These are phyloP conservation scores for Lordiphosa collinella DNA, from an alignment of 1,140 invertebrate genomes.

Conservation along the genomic window DNA sequence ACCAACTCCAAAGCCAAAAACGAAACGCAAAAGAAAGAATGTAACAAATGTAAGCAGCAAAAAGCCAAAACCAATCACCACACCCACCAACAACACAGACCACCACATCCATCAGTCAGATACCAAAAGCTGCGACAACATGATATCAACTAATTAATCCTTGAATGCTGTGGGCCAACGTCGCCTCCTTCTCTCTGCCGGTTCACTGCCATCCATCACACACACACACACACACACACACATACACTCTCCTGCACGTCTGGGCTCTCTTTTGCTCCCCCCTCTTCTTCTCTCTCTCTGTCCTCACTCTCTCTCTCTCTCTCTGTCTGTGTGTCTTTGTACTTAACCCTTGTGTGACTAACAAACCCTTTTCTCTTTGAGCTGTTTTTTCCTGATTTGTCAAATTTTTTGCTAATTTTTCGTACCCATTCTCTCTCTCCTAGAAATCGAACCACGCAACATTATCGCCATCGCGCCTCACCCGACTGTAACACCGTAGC, in stretches of 20 bases:
- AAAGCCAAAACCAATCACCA: slow-evolving; percentile 9
- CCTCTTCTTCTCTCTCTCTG: slow-evolving; percentile 8
- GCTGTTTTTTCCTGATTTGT: background rate
- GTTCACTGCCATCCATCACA: slow-evolving; percentile 32
- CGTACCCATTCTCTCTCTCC: background rate
- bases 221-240: background rate
- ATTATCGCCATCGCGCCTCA: slow-evolving; percentile 91
- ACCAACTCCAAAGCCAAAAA: slow-evolving; percentile 12
- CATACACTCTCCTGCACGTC: slow-evolving; percentile 24
- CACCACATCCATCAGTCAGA: slow-evolving; percentile 28
- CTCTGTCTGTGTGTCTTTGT: slow-evolving; percentile 14
- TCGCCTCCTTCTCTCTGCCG: slow-evolving; percentile 49
- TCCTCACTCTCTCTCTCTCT: slow-evolving; percentile 20
- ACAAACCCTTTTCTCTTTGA: slow-evolving; percentile 13
- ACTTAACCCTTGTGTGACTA: slow-evolving; percentile 26
- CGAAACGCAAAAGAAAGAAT: slow-evolving; percentile 1
- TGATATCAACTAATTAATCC: slow-evolving; percentile 7
- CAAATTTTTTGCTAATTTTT: slow-evolving; percentile 2
- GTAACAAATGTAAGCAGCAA: slow-evolving; percentile 42
- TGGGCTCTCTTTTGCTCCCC: slow-evolving; percentile 11
- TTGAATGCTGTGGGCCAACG: slow-evolving; percentile 48
- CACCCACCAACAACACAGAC: slow-evolving; percentile 19
- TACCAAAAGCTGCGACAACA: slow-evolving; percentile 2
- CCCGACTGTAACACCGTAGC: slow-evolving; percentile 93
- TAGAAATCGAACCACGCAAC: slow-evolving; percentile 88